phyloP scores from a whole-genome alignment of 2,797 vertebrate species.

The Labeo calbasu region DNA sequence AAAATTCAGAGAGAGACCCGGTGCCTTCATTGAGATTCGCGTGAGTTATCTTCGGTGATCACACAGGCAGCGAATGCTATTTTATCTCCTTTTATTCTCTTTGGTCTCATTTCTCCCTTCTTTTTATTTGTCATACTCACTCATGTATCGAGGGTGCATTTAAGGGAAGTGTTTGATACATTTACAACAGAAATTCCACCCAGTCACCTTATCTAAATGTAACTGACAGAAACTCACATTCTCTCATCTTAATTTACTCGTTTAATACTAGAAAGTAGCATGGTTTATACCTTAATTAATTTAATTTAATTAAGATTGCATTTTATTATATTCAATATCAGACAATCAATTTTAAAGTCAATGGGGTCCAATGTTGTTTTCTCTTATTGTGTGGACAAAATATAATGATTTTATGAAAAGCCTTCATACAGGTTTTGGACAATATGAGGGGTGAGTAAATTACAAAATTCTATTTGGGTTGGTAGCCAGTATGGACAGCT shows the following conservation, averaged over 20 bases:
- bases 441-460: background rate
- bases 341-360: background rate
- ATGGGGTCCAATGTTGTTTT: background rate
- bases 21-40: conserved; percentile 72
- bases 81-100: conserved; percentile 46
- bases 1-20: conserved; percentile 73
- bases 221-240: background rate
- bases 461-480: background rate
- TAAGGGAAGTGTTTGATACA: background rate
- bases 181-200: conserved; percentile 5
- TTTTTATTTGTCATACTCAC: conserved; percentile 14
- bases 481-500: background rate
- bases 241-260: background rate
- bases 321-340: background rate
- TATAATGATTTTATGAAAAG: background rate
- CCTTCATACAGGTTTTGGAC: background rate
- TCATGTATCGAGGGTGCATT: conserved; percentile 20
- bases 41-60: conserved; percentile 66
- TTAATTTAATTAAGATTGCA: background rate
- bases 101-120: conserved; percentile 27
- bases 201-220: background rate
- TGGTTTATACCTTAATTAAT: background rate
- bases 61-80: conserved; percentile 65
- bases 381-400: background rate
- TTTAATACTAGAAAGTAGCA: background rate